Percentiles rank a stretch among this genome's conserved stretches.
Conservation (phyloP, 2,888 invertebrate species). For the Sabatieria punctata region DNA sequence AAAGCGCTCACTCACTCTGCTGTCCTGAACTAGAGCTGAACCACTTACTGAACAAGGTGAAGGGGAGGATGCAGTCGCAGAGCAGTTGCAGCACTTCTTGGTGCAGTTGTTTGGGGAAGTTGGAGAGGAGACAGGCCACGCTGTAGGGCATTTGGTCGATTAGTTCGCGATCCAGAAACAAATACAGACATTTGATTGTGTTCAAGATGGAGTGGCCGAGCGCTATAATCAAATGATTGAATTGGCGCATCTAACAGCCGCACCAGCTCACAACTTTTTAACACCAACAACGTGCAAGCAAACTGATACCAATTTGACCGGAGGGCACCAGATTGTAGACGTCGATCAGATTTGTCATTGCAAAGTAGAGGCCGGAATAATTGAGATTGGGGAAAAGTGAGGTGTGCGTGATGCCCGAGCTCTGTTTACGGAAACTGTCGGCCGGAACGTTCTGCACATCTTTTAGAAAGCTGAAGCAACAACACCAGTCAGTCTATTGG, state of each 20-base stretch:
- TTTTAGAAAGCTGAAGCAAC: slow-evolving; percentile 67
- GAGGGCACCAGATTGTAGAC: slow-evolving; percentile 77
- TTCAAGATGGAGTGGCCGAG: slow-evolving; percentile 83
- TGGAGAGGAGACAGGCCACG: slow-evolving; percentile 79
- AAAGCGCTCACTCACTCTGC: background rate
- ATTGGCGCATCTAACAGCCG: too few relatives aligned
- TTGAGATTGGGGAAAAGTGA: slow-evolving; percentile 85
- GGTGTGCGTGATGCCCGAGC: slow-evolving; percentile 43
- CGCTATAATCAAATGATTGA: slow-evolving; percentile 44
- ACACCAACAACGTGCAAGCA: background rate
- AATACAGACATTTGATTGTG: slow-evolving; percentile 78
- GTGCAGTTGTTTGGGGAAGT: slow-evolving; percentile 70
- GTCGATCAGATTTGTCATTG: slow-evolving; percentile 70
- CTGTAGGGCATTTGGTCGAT: slow-evolving; percentile 87
- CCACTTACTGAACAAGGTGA: slow-evolving; percentile 47
- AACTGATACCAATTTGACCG: slow-evolving; percentile 40
- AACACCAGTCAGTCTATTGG: background rate
- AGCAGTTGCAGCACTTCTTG: slow-evolving; percentile 84
- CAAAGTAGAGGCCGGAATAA: slow-evolving; percentile 85
- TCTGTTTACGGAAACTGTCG: slow-evolving; percentile 62
- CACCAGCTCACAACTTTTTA: background rate
- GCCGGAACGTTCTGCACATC: slow-evolving; percentile 84
- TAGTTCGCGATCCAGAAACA: slow-evolving; percentile 85
- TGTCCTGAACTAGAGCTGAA: background rate
- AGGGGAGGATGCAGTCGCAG: slow-evolving; percentile 86